phyloP scores from a whole-genome alignment of 1,140 invertebrate genomes.

The Meteorus sp. region DNA sequence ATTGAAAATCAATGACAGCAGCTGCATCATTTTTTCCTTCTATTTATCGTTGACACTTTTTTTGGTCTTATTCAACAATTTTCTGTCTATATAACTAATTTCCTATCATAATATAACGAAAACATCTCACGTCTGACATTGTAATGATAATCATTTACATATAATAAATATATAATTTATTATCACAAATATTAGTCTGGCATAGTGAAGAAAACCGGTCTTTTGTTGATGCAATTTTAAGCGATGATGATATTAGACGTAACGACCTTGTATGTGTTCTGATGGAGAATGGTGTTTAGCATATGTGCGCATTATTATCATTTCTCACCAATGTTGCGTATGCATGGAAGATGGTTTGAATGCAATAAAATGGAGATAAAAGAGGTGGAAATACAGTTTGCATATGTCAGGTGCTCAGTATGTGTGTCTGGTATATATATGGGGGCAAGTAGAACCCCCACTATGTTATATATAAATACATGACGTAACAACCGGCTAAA shows the following conservation, averaged over 20 bases:
- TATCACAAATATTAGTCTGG: not conserved
- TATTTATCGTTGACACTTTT: too few species aligned
- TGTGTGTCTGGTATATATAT: too few species aligned
- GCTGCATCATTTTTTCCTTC: too few species aligned
- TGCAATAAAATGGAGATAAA: conserved; percentile 5
- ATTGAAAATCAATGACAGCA: too few species aligned
- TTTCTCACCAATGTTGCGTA: not conserved
- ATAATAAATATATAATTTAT: too few species aligned
- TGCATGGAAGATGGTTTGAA: too few species aligned
- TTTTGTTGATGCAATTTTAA: not conserved
- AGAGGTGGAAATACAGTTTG: not conserved
- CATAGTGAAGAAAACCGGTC: not conserved
- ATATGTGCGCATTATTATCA: conserved; percentile 1
- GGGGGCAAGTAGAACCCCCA: too few species aligned
- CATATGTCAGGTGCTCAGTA: not conserved
- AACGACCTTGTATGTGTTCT: not conserved
- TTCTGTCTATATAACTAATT: too few species aligned
- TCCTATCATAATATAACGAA: not conserved
- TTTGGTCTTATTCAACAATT: too few species aligned
- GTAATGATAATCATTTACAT: not conserved
- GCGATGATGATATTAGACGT: not conserved
- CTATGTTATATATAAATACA: too few species aligned
- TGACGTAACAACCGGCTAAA: too few species aligned
- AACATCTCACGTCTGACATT: not conserved
- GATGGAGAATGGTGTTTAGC: not conserved